Evolutionary conservation across 2,113 vertebrate genomes (phyloP), one percentile per base, ranked within the genome.

Genomic region (Onychostruthus taczanowskii): DNA sequence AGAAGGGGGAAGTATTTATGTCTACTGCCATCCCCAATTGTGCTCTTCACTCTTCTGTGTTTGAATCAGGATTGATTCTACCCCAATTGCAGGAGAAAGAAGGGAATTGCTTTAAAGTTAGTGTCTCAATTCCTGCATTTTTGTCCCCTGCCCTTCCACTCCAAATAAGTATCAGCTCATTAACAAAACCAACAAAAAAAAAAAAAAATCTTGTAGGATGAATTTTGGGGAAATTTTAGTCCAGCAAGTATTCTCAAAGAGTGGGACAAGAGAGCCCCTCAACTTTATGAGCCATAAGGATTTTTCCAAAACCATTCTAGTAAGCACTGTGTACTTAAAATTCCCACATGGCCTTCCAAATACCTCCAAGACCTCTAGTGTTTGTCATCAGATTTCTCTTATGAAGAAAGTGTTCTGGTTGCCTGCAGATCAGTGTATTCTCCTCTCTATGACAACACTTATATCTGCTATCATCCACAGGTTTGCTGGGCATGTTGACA

Each of bases 381-480:
- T 20, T 37, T 77, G 12, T 39, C 6, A 78, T 56, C 12, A 55
- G n/a, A 50, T 77, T 91, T 84, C 23, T 67, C 19, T 70, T 58
- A 24, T 5, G 12, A 53, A 10, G 66, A 52, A 70, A 53, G 18
- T 27, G 39, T 7, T 33, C 16, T 73, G 11, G 9, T n/a, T 12
- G 5, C 10, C 17, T 44, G 28, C 7, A 75, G 33, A 52, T 39
- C 0, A 4, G 3, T 14, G 13, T 44, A 16, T 28, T 80, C 37
- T 39, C 8, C 16, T 80, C 47, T 2, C 0, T 3, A 4, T 3
- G 2, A 21, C 37, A 55, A 5, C 9, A 24, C 27, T 43, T 3
- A 0, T 84, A 26, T 23, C 27, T 67, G 13, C 10, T 77, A 70
- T 30, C 31, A 58, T 59, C 18, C 39, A 20, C 11, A 39, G 11